Evolutionary conservation across 2,797 vertebrate species (phyloP), one percentile per base, ranked within the genome.

Genomic region (Chromobotia macracanthus): DNA sequence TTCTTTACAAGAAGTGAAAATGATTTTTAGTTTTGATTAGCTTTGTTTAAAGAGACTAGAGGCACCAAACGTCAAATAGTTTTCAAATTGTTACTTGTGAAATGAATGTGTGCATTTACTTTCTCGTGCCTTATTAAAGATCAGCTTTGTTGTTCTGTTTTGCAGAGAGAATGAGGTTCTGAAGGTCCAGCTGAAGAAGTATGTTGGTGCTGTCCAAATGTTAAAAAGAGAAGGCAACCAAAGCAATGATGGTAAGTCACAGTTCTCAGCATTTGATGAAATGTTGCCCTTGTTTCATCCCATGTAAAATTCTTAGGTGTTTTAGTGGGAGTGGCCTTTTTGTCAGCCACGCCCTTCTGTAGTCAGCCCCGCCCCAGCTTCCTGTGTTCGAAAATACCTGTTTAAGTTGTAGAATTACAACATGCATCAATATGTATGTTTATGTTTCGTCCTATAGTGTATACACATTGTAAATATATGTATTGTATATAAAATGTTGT

Each of bases 201-300:
- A 99, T 9, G 98, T 99, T 56, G 97, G 96, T 67, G 98, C 98
- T 86, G 98, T 99, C 74, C 98, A 99, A 93, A 99, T 99, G 98
- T 94, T 99, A 89, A 98, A 97, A 92, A 94, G 97, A 92, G 98
- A 99, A 90, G 92, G 91, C 60, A 95, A 94, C 84, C 95, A 96
- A 67, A 87, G 90, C 72, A 86, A 93, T 56, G 96, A 98, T 80
- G 95, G 97, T 99, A 93, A 96, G 91, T 38, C 48, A 31, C 2
- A 31, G 8, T 75, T 41, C 1, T 15, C 4, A 28, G 11, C 5
- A 9, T 51, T 48, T 61, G 10, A 41, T 1, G 0, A 50, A 50
- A 21, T 23, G 5, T 23, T 8, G 15, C 19, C 5, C 51, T 6
- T 16, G 66, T 16, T 28, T 21, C 5, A 56, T 1, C 25, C 16